A percentile compares a stretch with the other conserved stretches of the same genome.
Evolutionary conservation across 2,113 vertebrate genomes (phyloP).

Genomic region (Crotophaga sulcirostris): DNA sequence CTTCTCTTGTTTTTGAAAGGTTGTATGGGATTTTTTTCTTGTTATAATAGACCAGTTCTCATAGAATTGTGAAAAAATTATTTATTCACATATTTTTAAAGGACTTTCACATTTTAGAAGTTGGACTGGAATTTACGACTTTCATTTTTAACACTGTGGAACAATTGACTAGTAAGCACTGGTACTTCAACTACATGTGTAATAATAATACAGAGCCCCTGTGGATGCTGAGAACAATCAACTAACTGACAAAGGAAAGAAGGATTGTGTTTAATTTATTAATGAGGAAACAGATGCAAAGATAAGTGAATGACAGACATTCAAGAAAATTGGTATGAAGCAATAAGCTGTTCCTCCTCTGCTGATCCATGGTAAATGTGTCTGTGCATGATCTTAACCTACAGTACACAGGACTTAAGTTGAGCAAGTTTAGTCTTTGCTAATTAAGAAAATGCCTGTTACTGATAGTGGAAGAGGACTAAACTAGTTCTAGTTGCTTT

Average conservation of each 20-base stretch:
- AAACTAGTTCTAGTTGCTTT: not conserved
- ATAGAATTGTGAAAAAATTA: not conserved
- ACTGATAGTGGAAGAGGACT: not conserved
- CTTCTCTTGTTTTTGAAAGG: not conserved
- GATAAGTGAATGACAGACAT: not conserved
- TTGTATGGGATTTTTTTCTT: not conserved
- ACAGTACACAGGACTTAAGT: not conserved
- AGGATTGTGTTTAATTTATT: slow-evolving; percentile 1
- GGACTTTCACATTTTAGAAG: not conserved
- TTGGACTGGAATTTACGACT: not conserved
- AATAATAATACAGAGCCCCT: not conserved
- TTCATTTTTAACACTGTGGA: not conserved
- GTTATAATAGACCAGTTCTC: not conserved
- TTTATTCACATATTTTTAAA: not conserved
- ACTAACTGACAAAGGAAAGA: not conserved
- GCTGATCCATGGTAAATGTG: not conserved
- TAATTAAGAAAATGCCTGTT: not conserved
- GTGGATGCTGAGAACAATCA: not conserved
- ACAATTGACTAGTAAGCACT: not conserved
- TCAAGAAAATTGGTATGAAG: not conserved
- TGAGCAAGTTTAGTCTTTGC: not conserved
- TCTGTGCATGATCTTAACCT: not conserved
- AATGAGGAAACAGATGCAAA: slow-evolving; percentile 1
- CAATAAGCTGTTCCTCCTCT: not conserved
- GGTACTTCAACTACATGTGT: not conserved